Percentiles rank a stretch among this genome's conserved stretches.
Evolutionary conservation across 2,888 invertebrate genomes (phyloP).

Genomic region (Parnassius glacialis): DNA sequence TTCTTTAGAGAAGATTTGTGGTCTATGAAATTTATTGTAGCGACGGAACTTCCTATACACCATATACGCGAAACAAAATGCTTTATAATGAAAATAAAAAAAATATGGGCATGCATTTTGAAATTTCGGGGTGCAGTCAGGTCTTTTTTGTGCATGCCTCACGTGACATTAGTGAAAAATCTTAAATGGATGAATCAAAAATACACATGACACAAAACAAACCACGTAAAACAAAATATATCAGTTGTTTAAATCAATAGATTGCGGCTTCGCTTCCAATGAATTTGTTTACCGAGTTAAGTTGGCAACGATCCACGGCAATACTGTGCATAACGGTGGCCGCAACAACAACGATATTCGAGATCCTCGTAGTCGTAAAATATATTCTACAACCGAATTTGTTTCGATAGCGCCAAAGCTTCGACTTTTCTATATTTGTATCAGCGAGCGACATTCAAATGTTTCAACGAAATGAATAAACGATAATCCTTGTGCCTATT

Average conservation of each 20-base stretch:
- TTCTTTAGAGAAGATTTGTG: too few species aligned
- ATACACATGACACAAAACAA: too few species aligned
- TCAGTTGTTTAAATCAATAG: slow-evolving; percentile 19
- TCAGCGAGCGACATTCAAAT: background rate
- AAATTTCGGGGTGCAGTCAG: too few species aligned
- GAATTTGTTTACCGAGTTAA: slow-evolving; percentile 21
- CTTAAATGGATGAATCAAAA: too few species aligned
- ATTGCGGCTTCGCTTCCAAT: slow-evolving; percentile 15
- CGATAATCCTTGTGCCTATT: background rate
- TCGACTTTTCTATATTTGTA: background rate
- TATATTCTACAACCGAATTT: slow-evolving; percentile 54
- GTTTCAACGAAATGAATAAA: slow-evolving; percentile 14
- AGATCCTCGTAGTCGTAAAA: slow-evolving; percentile 41
- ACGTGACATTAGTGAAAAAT: too few species aligned
- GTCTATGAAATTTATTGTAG: too few species aligned
- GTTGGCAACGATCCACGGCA: slow-evolving; percentile 22
- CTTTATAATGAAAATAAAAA: too few species aligned
- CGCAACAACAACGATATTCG: background rate
- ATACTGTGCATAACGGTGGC: slow-evolving; percentile 14
- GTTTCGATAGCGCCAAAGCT: slow-evolving; percentile 36
- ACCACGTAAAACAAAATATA: background rate
- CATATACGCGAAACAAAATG: too few species aligned
- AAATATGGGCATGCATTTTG: too few species aligned
- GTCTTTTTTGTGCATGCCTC: too few species aligned
- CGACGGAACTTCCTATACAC: too few species aligned